Percentiles rank a stretch among this genome's conserved stretches.
Conservation (phyloP, 2,888 invertebrate genomes). For the Colletes collaris region DNA sequence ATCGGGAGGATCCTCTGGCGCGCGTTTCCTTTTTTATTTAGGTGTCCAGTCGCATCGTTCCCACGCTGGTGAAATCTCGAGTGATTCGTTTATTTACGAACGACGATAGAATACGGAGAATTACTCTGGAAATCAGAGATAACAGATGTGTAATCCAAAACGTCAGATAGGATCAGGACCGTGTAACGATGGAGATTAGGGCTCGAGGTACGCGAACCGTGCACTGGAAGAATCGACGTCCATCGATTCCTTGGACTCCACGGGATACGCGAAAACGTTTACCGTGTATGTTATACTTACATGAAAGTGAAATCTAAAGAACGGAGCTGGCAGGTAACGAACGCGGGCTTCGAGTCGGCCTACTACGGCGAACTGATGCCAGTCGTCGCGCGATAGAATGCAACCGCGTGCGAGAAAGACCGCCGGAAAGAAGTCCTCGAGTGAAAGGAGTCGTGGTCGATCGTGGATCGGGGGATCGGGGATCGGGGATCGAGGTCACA, state of each 20-base stretch:
- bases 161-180: too few relatives aligned
- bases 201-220: too few relatives aligned
- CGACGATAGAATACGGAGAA: neutral
- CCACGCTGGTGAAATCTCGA: neutral
- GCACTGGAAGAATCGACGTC: neutral
- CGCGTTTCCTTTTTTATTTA: slow-evolving; percentile 2
- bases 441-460: slow-evolving; percentile 80
- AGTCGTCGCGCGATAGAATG: slow-evolving; percentile 39
- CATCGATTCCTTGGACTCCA: neutral
- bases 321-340: slow-evolving; percentile 8
- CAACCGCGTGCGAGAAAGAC: slow-evolving; percentile 66
- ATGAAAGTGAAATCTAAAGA: slow-evolving; percentile 64
- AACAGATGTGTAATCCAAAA: too few relatives aligned
- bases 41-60: slow-evolving; percentile 15
- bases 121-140: too few relatives aligned
- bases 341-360: slow-evolving; percentile 21
- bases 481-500: slow-evolving; percentile 80
- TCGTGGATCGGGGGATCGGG: slow-evolving; percentile 78
- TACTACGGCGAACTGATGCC: slow-evolving; percentile 48
- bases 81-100: neutral
- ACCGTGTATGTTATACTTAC: slow-evolving; percentile 26
- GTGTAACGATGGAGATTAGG: too few relatives aligned
- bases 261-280: neutral
- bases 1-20: slow-evolving; percentile 33
- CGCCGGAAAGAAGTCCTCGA: slow-evolving; percentile 77